These are phyloP conservation scores for Sitta carolinensis DNA, from an alignment of 2,797 vertebrate genomes.

Conservation along the genomic window DNA sequence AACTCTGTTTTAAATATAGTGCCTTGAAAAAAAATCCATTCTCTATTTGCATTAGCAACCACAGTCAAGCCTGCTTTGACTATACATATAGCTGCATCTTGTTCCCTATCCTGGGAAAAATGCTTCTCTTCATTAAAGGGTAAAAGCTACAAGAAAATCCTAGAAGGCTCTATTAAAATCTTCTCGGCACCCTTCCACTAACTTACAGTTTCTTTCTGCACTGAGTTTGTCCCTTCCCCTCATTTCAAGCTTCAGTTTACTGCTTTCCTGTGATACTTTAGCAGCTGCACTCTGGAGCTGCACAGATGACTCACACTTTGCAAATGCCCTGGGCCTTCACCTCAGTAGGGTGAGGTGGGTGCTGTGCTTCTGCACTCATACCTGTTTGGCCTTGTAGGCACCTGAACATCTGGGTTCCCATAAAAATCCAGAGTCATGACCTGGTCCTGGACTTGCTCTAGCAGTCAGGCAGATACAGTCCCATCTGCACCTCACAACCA, in stretches of 20 bases:
- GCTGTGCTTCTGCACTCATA: neutral
- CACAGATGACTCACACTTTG: neutral
- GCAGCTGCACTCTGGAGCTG: neutral
- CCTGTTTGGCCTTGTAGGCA: accelerated
- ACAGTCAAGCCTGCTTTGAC: neutral
- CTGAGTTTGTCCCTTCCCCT: neutral
- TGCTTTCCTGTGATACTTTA: neutral
- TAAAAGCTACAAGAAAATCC: neutral
- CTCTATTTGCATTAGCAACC: neutral
- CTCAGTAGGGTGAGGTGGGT: neutral
- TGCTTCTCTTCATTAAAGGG: neutral
- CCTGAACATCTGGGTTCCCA: neutral
- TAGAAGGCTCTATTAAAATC: neutral
- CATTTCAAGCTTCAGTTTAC: neutral
- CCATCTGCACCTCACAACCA: neutral
- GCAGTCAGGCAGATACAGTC: neutral
- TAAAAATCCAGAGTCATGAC: neutral
- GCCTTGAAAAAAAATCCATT: neutral
- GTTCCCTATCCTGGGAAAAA: neutral
- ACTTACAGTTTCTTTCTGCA: neutral
- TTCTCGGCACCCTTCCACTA: neutral
- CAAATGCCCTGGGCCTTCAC: neutral
- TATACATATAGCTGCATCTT: neutral
- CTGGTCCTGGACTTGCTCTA: neutral
- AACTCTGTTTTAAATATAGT: neutral